phyloP scores from a whole-genome alignment of 2,888 invertebrate species.

The Troides helena region DNA sequence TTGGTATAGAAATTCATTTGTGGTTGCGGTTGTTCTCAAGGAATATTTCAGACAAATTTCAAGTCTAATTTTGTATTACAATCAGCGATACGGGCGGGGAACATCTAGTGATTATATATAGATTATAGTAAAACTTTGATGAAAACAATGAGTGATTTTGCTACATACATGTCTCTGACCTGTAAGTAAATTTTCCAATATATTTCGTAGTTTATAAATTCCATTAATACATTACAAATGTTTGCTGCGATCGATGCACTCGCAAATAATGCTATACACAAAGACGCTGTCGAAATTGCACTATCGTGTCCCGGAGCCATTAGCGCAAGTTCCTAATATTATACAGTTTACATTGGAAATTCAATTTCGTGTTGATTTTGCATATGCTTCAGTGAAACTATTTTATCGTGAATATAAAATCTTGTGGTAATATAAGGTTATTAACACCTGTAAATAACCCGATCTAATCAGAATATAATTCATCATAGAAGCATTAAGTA shows the following conservation, averaged over 20 bases:
- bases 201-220: not conserved
- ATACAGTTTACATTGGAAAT: slow-evolving; percentile 11
- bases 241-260: not conserved
- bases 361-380: slow-evolving; percentile 15
- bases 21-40: too few relatives aligned
- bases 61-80: too few relatives aligned
- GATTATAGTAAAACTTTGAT: not conserved
- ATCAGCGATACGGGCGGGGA: too few relatives aligned
- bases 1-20: too few relatives aligned
- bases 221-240: not conserved
- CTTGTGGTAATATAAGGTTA: too few relatives aligned
- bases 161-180: not conserved
- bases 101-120: not conserved
- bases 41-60: too few relatives aligned
- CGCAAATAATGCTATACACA: not conserved
- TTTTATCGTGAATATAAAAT: not conserved
- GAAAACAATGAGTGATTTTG: not conserved
- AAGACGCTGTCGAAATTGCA: slow-evolving; percentile 1
- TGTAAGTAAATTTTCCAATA: not conserved
- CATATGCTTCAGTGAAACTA: not conserved
- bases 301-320: slow-evolving; percentile 17
- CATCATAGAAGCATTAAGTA: too few relatives aligned
- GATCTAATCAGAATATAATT: too few relatives aligned
- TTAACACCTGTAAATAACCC: too few relatives aligned
- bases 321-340: slow-evolving; percentile 17